Percentiles rank a stretch among this genome's conserved stretches.
These are phyloP conservation scores for Ferdinandea cuprea DNA, from an alignment of 2,888 invertebrate species.

Conservation along the genomic window DNA sequence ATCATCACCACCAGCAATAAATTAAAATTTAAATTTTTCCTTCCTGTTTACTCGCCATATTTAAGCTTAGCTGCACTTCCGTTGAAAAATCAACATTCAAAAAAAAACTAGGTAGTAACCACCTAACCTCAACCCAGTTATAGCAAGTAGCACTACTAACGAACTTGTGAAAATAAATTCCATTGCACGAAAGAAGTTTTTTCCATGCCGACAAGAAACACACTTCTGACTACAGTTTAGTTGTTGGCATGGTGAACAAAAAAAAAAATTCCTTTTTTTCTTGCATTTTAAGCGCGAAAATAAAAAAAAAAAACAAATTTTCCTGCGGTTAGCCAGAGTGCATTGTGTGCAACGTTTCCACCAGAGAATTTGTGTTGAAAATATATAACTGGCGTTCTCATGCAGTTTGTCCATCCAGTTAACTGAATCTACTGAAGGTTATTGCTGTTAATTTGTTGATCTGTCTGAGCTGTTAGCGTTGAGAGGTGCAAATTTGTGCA, in stretches of 20 bases:
- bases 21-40: constrained; percentile 26
- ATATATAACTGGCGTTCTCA: constrained; percentile 15
- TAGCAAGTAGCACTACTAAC: constrained; percentile 17
- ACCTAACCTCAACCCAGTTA: constrained; percentile 33
- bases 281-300: constrained; percentile 16
- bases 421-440: constrained; percentile 12
- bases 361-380: not conserved
- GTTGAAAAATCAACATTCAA: constrained; percentile 24
- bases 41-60: constrained; percentile 4
- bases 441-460: constrained; percentile 13
- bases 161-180: constrained; percentile 36
- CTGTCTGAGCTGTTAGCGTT: not conserved
- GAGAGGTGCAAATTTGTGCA: not conserved
- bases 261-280: constrained; percentile 1
- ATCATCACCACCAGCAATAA: not conserved
- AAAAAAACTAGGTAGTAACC: constrained; percentile 14
- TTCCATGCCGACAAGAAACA: constrained; percentile 5
- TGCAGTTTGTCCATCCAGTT: constrained; percentile 4
- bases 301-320: constrained; percentile 36
- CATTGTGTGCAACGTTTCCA: constrained; percentile 15
- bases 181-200: constrained; percentile 8
- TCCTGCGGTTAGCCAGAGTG: constrained; percentile 26
- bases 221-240: constrained; percentile 29
- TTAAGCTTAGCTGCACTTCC: not conserved
- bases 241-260: not conserved